phyloP scores from a whole-genome alignment of 92 coral and sea anemone species.

The Parazoanthus atlanticus region DNA sequence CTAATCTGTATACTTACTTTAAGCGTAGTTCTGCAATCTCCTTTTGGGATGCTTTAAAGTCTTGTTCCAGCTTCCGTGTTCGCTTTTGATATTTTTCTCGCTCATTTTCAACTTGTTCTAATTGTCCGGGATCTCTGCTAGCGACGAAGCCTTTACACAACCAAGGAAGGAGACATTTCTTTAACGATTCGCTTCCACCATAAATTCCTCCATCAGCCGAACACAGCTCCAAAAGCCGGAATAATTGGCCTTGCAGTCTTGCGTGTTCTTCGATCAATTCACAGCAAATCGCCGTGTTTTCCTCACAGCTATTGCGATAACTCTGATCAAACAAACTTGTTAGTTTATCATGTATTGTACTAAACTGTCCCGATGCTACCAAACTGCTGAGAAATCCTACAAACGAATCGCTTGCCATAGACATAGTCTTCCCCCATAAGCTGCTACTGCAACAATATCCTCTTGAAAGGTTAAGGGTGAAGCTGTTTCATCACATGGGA shows the following conservation, averaged over 20 bases:
- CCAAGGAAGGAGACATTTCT: slow-evolving; percentile 77
- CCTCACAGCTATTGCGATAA: slow-evolving; percentile 82
- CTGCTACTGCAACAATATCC: background rate
- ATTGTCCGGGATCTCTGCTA: slow-evolving; percentile 39
- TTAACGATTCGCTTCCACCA: slow-evolving; percentile 74
- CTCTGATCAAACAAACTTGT: slow-evolving; percentile 67
- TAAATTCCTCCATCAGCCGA: slow-evolving; percentile 74
- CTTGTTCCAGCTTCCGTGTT: slow-evolving; percentile 67
- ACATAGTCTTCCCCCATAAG: background rate
- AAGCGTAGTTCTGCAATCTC: slow-evolving; percentile 66
- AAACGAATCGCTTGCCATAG: slow-evolving; percentile 61
- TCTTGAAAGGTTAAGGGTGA: slow-evolving; percentile 36
- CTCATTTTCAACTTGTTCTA: slow-evolving; percentile 50
- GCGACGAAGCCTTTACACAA: slow-evolving; percentile 56
- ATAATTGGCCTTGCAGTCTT: slow-evolving; percentile 78
- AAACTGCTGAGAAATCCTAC: slow-evolving; percentile 70
- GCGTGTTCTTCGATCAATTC: slow-evolving; percentile 75
- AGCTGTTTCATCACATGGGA: background rate
- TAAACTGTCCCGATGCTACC: slow-evolving; percentile 67
- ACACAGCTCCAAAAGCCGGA: slow-evolving; percentile 76
- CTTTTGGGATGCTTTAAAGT: slow-evolving; percentile 62
- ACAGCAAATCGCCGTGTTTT: slow-evolving; percentile 75
- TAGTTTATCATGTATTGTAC: slow-evolving; percentile 63
- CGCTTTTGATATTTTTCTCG: slow-evolving; percentile 69
- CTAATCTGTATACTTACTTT: slow-evolving; percentile 54